Evolutionary conservation across 2,888 invertebrate genomes (phyloP).

Genomic region (Mimachlamys varia): DNA sequence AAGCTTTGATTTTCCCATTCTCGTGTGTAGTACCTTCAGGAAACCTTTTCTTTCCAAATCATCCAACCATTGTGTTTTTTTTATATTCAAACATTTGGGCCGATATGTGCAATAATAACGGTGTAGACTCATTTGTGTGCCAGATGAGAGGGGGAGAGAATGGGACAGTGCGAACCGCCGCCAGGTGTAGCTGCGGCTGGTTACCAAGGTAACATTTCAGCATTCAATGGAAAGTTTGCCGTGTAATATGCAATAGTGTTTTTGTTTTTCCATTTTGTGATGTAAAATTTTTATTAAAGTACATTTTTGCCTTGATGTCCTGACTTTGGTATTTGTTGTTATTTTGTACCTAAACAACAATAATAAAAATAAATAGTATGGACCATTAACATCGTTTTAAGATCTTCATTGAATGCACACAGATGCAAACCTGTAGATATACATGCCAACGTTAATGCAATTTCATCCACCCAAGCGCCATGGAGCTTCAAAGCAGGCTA

Average conservation of each 20-base stretch:
- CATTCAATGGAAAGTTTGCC: neutral
- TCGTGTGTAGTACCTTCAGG: neutral
- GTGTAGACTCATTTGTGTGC: neutral
- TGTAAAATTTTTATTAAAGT: conserved; percentile 22
- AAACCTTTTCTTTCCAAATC: neutral
- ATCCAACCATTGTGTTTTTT: neutral
- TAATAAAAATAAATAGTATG: neutral
- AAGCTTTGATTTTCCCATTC: neutral
- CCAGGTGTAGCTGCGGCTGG: conserved; percentile 9
- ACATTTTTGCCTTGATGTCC: neutral
- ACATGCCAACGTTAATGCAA: no score
- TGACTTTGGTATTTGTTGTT: neutral
- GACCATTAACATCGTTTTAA: no score
- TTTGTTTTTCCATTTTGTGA: neutral
- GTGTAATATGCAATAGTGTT: neutral
- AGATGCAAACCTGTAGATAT: no score
- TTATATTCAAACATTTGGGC: neutral
- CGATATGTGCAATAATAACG: conserved; percentile 21
- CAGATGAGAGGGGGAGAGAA: neutral
- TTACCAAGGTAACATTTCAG: neutral
- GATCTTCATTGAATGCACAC: no score
- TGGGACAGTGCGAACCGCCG: neutral
- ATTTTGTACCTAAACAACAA: neutral
- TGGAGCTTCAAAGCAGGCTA: no score
- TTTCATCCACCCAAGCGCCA: no score